A percentile compares a stretch with the other conserved stretches of the same genome.
Evolutionary conservation across 2,797 vertebrate species (phyloP).

Genomic region (Takifugu ocellatus): DNA sequence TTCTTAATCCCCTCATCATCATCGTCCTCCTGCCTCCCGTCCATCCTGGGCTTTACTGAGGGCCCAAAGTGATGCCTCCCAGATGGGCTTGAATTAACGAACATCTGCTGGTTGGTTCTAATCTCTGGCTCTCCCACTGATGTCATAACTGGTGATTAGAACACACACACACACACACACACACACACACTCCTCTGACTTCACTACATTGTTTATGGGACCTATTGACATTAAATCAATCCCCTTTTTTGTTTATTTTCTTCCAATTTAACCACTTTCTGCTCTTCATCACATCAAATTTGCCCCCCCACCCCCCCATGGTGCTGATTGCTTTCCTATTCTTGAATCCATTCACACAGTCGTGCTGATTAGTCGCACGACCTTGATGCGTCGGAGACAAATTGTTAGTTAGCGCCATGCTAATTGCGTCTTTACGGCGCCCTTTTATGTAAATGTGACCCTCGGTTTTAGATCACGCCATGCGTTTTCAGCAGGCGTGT

Average conservation of each 20-base stretch:
- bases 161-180: slow-evolving; percentile 1
- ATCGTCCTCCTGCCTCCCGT: slow-evolving; percentile 21
- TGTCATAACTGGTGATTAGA: slow-evolving; percentile 29
- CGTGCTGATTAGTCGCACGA: slow-evolving; percentile 41
- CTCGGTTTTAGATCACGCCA: not conserved
- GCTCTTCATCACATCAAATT: too few species aligned
- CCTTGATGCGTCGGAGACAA: slow-evolving; percentile 52
- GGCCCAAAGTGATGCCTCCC: slow-evolving; percentile 45
- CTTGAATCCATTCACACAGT: not conserved
- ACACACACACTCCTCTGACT: not conserved
- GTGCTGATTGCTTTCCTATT: not conserved
- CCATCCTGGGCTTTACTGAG: slow-evolving; percentile 38
- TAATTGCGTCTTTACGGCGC: slow-evolving; percentile 40
- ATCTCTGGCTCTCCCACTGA: slow-evolving; percentile 21
- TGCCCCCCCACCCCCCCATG: too few species aligned
- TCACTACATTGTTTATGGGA: not conserved
- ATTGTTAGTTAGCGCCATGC: slow-evolving; percentile 47
- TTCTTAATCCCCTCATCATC: slow-evolving; percentile 21
- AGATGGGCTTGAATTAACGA: slow-evolving; percentile 54
- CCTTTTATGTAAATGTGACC: slow-evolving; percentile 13
- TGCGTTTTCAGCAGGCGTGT: too few species aligned
- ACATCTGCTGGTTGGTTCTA: slow-evolving; percentile 54
- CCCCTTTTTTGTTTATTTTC: too few species aligned
- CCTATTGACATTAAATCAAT: too few species aligned
- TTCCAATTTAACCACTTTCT: too few species aligned